Conservation (phyloP, 2,888 invertebrate genomes). For the Liodrosophila aerea region DNA sequence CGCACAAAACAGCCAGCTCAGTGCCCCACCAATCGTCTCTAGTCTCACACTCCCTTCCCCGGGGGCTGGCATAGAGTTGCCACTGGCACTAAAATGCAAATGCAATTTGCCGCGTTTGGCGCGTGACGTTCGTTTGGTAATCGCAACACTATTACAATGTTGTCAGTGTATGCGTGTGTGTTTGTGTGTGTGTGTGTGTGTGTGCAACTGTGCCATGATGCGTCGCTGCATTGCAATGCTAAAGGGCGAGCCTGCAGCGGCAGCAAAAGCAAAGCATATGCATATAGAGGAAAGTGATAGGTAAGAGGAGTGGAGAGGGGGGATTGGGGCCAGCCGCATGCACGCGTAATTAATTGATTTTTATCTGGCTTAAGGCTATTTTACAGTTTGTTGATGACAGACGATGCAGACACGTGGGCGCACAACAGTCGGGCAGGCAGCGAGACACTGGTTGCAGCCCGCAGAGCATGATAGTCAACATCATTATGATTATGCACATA, state of each 20-base stretch:
- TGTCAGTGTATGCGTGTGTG: conserved; percentile 37
- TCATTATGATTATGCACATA: conserved; percentile 16
- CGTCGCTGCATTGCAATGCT: conserved; percentile 49
- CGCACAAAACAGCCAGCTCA: conserved; percentile 22
- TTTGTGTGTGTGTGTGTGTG: conserved; percentile 17
- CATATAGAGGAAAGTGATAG: no score
- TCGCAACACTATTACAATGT: conserved; percentile 78
- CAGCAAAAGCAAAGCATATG: background rate
- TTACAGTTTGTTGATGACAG: conserved; percentile 79
- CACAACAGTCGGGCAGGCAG: background rate
- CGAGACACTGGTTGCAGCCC: background rate
- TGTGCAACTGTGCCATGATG: conserved; percentile 32
- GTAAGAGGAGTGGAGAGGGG: no score
- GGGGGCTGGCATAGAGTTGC: conserved; percentile 12
- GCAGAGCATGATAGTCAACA: conserved; percentile 1
- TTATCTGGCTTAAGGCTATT: conserved; percentile 81
- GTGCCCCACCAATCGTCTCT: background rate
- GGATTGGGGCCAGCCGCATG: conserved; percentile 42
- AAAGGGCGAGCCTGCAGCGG: conserved; percentile 17
- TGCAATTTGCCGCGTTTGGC: conserved; percentile 79
- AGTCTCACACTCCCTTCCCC: background rate
- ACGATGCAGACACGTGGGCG: conserved; percentile 63
- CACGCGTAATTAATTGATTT: conserved; percentile 81
- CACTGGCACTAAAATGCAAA: conserved; percentile 72
- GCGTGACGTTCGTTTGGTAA: conserved; percentile 79